Percentiles rank a stretch among this genome's conserved stretches.
Evolutionary conservation across 2,888 invertebrate species (phyloP).

Genomic region (Dasypogon diadema): DNA sequence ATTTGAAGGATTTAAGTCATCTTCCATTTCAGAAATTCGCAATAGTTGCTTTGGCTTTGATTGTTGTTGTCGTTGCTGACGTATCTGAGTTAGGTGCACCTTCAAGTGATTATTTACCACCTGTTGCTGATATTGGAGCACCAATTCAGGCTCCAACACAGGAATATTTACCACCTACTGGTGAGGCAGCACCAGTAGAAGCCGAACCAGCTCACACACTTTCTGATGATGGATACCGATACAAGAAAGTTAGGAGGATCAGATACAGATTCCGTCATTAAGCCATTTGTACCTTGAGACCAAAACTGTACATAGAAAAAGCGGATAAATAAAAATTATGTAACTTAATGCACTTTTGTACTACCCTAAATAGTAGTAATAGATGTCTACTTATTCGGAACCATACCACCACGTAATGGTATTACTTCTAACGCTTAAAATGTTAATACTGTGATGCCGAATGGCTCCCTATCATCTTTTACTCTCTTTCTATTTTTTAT

Average conservation of each 20-base stretch:
- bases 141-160: conserved; percentile 14
- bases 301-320: conserved; percentile 21
- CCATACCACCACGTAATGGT: too few species aligned
- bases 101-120: conserved; percentile 43
- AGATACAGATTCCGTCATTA: conserved; percentile 44
- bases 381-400: too few species aligned
- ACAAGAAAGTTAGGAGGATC: conserved; percentile 45
- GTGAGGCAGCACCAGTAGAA: background rate
- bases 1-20: background rate
- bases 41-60: conserved; percentile 6
- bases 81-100: conserved; percentile 33
- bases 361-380: too few species aligned
- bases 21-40: conserved; percentile 18
- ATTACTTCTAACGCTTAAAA: too few species aligned
- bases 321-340: background rate
- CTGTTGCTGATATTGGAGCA: conserved; percentile 27
- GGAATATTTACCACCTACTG: conserved; percentile 35
- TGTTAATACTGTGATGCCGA: too few species aligned
- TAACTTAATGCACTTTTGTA: too few species aligned
- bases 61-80: conserved; percentile 24
- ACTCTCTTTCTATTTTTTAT: too few species aligned
- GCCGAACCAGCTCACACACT: conserved; percentile 43
- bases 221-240: conserved; percentile 45
- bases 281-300: background rate
- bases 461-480: too few species aligned